phyloP scores from a whole-genome alignment of 2,888 invertebrate species.

The Tenthredo scrophulariae region DNA sequence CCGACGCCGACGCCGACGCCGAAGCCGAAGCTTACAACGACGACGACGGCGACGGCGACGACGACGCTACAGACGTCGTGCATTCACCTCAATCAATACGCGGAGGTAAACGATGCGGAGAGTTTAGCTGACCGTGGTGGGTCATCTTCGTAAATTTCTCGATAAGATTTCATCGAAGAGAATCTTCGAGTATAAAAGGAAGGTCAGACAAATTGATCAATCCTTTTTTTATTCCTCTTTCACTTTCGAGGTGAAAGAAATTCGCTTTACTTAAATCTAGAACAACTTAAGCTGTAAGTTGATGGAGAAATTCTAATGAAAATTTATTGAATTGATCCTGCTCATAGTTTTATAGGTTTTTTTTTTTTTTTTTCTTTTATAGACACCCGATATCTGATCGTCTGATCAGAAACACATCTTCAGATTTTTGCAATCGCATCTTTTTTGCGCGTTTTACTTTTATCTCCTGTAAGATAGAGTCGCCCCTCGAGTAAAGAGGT shows the following conservation, averaged over 20 bases:
- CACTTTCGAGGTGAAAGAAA: no score
- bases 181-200: background rate
- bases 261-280: background rate
- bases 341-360: background rate
- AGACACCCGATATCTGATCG: background rate
- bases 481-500: background rate
- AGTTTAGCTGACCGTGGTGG: conserved; percentile 40
- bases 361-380: no score
- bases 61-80: conserved; percentile 64
- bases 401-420: background rate
- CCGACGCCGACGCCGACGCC: conserved; percentile 56
- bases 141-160: conserved; percentile 35
- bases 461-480: background rate
- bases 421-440: conserved; percentile 15
- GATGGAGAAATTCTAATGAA: background rate
- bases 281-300: background rate
- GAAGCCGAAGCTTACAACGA: conserved; percentile 53
- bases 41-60: conserved; percentile 55
- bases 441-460: background rate
- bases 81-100: conserved; percentile 75
- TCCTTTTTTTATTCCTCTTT: background rate
- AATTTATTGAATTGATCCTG: background rate
- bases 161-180: background rate
- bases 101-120: conserved; percentile 56
- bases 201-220: background rate